Conservation (phyloP, 2,113 vertebrate species). For the Muscicapa adusta region DNA sequence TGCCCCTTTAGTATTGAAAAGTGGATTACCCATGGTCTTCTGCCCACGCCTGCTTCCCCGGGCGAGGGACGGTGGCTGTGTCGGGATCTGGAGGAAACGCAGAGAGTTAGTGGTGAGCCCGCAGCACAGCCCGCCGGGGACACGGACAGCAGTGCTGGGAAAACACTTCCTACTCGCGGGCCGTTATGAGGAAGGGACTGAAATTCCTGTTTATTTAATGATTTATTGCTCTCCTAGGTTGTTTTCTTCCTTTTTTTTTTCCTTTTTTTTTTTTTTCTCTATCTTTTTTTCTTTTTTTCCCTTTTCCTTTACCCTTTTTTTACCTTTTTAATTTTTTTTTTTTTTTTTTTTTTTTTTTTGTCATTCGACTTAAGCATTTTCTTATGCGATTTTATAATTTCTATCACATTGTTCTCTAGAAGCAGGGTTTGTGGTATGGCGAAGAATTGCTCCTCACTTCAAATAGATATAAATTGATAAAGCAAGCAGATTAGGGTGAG, state of each 20-base stretch:
- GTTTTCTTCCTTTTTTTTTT: constrained; percentile 8
- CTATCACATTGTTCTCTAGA: not conserved
- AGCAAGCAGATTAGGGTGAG: not conserved
- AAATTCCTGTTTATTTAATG: constrained; percentile 66
- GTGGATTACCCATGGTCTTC: constrained; percentile 3
- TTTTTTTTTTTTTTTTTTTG: fast-evolving
- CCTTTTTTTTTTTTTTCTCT: fast-evolving
- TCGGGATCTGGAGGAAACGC: constrained; percentile 42
- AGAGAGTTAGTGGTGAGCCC: constrained; percentile 5
- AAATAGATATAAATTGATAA: not conserved
- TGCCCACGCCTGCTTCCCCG: not conserved
- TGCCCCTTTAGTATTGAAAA: not conserved
- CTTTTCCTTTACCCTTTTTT: not conserved
- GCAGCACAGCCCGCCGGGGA: constrained; percentile 8
- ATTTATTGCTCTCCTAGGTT: constrained; percentile 50
- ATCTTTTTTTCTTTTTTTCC: fast-evolving
- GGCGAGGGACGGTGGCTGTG: not conserved
- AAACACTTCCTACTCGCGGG: constrained; percentile 29
- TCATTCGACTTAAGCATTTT: not conserved
- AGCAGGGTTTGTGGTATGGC: not conserved
- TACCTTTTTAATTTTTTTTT: no score
- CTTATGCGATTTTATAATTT: not conserved
- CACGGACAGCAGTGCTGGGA: not conserved
- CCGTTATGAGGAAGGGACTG: constrained; percentile 41
- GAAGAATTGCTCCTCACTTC: not conserved